Base-by-base conservation (phyloP, 2,113 vertebrate species). In the Dipodomys merriami region DNA sequence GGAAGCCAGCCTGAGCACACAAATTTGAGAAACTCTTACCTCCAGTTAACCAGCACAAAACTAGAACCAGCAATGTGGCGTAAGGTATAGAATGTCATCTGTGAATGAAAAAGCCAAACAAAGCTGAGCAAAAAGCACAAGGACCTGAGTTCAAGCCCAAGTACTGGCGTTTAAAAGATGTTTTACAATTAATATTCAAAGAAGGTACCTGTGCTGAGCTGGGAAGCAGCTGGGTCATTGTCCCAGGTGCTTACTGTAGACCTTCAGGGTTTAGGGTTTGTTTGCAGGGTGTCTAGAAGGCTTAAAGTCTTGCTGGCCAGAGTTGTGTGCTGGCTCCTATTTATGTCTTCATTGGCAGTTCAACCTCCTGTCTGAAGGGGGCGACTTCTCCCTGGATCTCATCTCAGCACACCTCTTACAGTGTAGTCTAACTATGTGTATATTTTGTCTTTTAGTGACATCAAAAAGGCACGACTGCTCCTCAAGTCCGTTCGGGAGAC, bases 401-500 rank as follows among this genome's bases (percentile, higher is more conserved):
- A 44, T 91, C 13, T 12, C 4, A 30, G 22, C 29, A 12, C 9
- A 15, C 18, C 22, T 16, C 3, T 33, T 0, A 10, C 0, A 0
- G 0, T 25, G 4, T 68, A 6, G 2, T 4, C 30, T 91, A 46
- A 27, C 29, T 44, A 46, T 19, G 1, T 82, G 5, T 65, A 93
- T 81, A 29, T 44, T 81, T 0, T 0, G 83, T n/a, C 84, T 6
- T 49, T 15, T 73, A 99, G 99, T 97, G 99, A 99, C 88, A 99
- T 99, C 96, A 99, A 99, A 97, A 99, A 99, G 96, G 99, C 99
- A 2, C 99, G 99, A 46, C 98, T 99, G 86, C 98, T 99, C 7
- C 97, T 99, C 91, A 99, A 99, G 89, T 99, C 99, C 0, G 99
- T 99, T 79, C 98, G 99, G 71, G 99, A 99, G 97, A 99, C 99